Evolutionary conservation across 2,113 vertebrate species (phyloP).

Genomic region (Asarcornis scutulata): DNA sequence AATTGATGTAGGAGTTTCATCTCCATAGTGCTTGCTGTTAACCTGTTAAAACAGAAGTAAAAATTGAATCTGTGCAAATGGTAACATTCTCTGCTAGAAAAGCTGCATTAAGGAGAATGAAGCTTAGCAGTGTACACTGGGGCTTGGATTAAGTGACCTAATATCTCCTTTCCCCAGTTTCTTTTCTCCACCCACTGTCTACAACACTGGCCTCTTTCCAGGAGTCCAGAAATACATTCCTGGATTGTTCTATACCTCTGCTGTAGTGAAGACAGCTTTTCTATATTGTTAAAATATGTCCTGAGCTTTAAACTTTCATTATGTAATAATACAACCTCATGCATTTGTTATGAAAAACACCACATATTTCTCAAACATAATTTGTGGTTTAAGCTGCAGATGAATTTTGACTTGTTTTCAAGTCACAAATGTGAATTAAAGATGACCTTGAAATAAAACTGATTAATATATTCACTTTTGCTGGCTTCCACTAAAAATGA

Average conservation of each 20-base stretch:
- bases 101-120: background rate
- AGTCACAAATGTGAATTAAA: background rate
- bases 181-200: constrained; percentile 14
- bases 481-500: background rate
- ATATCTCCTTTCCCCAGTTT: constrained; percentile 28
- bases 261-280: background rate
- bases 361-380: background rate
- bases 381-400: rapidly evolving
- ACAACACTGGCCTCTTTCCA: constrained; percentile 18
- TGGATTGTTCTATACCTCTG: background rate
- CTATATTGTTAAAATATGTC: background rate
- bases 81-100: background rate
- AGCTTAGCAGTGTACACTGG: background rate
- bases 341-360: background rate
- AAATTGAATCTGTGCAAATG: background rate
- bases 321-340: background rate
- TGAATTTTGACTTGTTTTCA: background rate
- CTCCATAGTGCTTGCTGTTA: background rate
- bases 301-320: background rate
- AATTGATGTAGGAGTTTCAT: background rate
- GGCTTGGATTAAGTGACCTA: constrained; percentile 38
- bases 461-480: background rate
- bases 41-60: background rate
- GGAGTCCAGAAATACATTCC: background rate
- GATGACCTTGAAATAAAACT: background rate